These are phyloP conservation scores for Cisticola juncidis DNA, from an alignment of 2,113 vertebrate species.

Conservation along the genomic window DNA sequence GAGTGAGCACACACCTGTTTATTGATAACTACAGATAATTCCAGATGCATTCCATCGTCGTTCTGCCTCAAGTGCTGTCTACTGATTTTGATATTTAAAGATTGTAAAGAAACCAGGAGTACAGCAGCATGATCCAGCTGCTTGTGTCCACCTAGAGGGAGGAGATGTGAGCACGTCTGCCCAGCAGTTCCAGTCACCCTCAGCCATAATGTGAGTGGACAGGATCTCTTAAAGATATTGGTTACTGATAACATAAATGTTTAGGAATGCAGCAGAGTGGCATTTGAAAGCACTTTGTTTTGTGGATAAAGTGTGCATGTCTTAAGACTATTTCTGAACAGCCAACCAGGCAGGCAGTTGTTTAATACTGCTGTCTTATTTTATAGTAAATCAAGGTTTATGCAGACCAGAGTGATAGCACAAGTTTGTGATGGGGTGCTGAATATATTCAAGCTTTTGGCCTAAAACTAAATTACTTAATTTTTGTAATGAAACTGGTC, in stretches of 20 bases:
- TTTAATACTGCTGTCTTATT: neutral
- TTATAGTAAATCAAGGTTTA: neutral
- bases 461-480: neutral
- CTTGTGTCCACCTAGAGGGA: neutral
- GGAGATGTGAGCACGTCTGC: neutral
- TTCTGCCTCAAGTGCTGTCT: neutral
- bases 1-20: neutral
- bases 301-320: neutral
- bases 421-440: neutral
- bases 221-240: neutral
- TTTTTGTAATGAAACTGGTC: neutral
- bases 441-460: neutral
- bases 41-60: neutral
- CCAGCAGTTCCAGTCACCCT: neutral
- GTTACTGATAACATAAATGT: neutral
- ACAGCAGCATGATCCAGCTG: neutral
- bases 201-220: neutral
- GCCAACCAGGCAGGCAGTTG: neutral
- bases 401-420: neutral
- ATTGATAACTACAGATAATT: neutral
- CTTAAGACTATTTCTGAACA: neutral
- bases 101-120: neutral
- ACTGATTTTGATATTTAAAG: neutral
- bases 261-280: neutral
- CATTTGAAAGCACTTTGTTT: neutral